Conservation (phyloP, 2,113 vertebrate species). For the Dendropsophus ebraccatus region DNA sequence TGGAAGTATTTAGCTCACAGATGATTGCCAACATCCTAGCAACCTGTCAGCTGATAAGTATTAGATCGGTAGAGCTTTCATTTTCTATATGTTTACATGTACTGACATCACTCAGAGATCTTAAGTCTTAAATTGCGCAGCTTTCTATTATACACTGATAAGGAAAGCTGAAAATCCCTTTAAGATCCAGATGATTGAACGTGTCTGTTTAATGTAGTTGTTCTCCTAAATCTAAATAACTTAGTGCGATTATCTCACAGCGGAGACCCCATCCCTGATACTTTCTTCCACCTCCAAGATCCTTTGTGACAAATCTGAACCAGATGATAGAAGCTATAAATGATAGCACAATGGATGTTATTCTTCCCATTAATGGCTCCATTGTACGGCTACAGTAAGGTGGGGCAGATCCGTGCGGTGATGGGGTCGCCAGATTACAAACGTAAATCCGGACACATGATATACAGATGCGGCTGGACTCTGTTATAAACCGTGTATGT, state of each 20-base stretch:
- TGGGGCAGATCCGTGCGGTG: neutral
- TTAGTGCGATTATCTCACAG: neutral
- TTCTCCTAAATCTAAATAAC: neutral
- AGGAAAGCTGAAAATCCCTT: neutral
- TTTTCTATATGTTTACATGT: no score
- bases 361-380: neutral
- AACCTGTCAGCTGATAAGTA: no score
- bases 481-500: neutral
- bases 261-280: neutral
- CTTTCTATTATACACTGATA: no score
- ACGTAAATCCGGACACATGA: neutral
- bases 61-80: no score
- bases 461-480: conserved; percentile 10
- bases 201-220: neutral
- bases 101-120: no score
- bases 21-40: no score
- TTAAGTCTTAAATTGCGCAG: no score
- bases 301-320: conserved; percentile 2
- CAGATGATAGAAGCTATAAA: neutral
- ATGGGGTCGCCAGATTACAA: neutral
- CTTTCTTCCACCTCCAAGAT: neutral
- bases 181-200: neutral
- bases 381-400: conserved; percentile 12
- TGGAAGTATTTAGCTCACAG: no score
- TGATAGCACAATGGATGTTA: neutral